Base-by-base conservation (phyloP, 1,140 invertebrate species). In the Drosophila subobscura region DNA sequence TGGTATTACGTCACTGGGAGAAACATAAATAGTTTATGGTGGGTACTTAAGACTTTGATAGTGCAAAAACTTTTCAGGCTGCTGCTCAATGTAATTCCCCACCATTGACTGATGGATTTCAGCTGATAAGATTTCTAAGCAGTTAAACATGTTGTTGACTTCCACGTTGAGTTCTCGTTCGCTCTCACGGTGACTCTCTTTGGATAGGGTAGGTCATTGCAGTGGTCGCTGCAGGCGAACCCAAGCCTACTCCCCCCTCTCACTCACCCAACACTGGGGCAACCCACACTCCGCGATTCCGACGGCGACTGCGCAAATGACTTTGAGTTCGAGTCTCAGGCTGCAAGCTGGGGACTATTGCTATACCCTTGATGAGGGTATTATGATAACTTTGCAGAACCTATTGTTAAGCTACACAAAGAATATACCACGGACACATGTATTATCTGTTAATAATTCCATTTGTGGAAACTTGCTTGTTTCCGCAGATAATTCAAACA, bases 281-380 rank as follows among this genome's bases (percentile, higher is more conserved):
- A 77, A 80, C 80, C 80, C 80, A 85, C 80, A 86, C 77, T 85
- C 52, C n/a, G 47, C 50, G 20, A 41, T 58, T 45, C 37, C 40
- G 49, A 45, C 49, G 29, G 61, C 72, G 65, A 71, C 77, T 79
- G 77, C 77, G 72, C 79, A 72, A 81, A 72, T 76, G 75, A 79
- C 61, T 70, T 78, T 76, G 64, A 57, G 52, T 57, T 44, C 40
- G 60, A 72, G 53, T 64, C 55, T 52, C 52, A 71, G 25, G 51
- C 40, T 51, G 57, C 46, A 41, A 71, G 40, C 67, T 60, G 4
- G 27, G 60, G 1, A 37, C 60, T 56, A 55, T 58, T 45, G 45
- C 67, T 51, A 41, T 46, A 23, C 20, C 27, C 16, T 23, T 52
- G 54, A 59, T 27, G 29, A 22, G 53, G 44, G 49, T 72, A 5